Evolutionary conservation across 2,888 invertebrate species (phyloP).

Genomic region (Steinernema scapterisci): DNA sequence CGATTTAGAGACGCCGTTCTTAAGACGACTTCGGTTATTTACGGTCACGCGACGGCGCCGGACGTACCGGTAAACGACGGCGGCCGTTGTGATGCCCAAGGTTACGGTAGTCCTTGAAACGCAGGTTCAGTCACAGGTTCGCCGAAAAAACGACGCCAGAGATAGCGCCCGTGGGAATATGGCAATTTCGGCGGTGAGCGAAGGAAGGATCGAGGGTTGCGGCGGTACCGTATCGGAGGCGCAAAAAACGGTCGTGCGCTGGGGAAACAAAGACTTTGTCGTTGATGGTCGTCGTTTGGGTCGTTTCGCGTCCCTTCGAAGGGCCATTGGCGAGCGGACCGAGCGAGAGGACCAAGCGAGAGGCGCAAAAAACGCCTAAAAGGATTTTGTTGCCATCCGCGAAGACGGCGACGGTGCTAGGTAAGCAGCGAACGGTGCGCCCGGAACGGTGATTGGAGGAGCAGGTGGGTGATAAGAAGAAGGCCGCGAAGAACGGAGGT

Average conservation of each 20-base stretch:
- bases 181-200: too few relatives aligned
- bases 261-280: slow-evolving; percentile 12
- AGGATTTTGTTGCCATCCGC: not conserved
- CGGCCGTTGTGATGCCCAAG: not conserved
- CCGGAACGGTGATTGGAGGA: not conserved
- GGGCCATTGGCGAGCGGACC: not conserved
- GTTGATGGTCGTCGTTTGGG: not conserved
- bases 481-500: not conserved
- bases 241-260: slow-evolving; percentile 24
- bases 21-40: not conserved
- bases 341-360: not conserved
- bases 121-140: not conserved
- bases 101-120: slow-evolving; percentile 11
- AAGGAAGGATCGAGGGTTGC: not conserved
- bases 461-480: not conserved
- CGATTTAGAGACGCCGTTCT: not conserved
- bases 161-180: slow-evolving; percentile 29
- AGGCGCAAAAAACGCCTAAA: not conserved
- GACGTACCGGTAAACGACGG: too few relatives aligned
- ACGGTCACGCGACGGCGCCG: not conserved
- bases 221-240: slow-evolving; percentile 25
- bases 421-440: not conserved
- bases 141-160: not conserved
- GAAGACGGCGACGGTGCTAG: not conserved
- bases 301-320: slow-evolving; percentile 1